Evolutionary conservation across 64 coral and sea anemone genomes (phyloP).

Genomic region (Trachythela sp.): DNA sequence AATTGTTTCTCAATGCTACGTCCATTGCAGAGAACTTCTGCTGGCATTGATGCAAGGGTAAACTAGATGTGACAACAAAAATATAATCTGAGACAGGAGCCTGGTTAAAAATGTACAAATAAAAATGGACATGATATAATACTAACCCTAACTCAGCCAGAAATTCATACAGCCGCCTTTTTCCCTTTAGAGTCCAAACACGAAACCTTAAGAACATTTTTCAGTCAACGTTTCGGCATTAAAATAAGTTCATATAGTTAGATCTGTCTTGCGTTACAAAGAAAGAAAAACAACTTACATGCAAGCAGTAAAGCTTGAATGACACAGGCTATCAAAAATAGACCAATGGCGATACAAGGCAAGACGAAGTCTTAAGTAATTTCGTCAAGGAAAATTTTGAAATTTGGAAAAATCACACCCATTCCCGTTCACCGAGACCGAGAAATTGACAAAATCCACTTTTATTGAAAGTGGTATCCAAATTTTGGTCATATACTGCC

Average conservation of each 20-base stretch:
- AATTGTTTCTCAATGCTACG: conserved; percentile 76
- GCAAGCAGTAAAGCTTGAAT: conserved; percentile 89
- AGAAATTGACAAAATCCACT: no score
- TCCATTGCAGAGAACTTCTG: conserved; percentile 90
- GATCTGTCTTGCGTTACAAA: no score
- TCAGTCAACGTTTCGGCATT: no score
- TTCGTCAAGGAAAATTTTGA: neutral
- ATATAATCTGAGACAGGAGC: neutral
- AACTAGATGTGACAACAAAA: conserved; percentile 18
- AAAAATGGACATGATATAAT: neutral
- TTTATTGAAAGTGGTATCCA: no score
- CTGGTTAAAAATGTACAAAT: neutral
- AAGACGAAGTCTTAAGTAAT: conserved; percentile 61
- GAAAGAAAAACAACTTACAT: conserved; percentile 51
- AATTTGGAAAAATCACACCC: neutral
- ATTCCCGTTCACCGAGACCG: no score
- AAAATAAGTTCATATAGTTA: no score
- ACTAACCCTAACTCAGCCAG: conserved; percentile 91
- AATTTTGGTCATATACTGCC: no score
- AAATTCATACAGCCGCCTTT: conserved; percentile 80
- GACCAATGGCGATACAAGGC: conserved; percentile 95
- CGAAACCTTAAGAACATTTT: conserved; percentile 58
- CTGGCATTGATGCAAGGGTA: conserved; percentile 76
- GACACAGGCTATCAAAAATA: conserved; percentile 83
- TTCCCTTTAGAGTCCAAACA: conserved; percentile 97